Evolutionary conservation across 2,113 vertebrate genomes (phyloP).

Genomic region (Polyodon spathula): DNA sequence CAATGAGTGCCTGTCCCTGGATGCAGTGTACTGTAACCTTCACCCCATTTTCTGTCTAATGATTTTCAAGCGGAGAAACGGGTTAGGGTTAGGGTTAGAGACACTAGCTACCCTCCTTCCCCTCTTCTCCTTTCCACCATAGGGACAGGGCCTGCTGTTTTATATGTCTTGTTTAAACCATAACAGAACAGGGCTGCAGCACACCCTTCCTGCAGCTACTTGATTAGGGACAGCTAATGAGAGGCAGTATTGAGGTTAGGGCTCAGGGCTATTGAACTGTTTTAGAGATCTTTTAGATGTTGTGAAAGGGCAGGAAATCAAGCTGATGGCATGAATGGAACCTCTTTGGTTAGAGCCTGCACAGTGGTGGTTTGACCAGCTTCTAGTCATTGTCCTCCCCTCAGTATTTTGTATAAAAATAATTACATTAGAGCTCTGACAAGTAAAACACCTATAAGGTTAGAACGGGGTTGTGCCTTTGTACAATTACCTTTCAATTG

Average conservation of each 20-base stretch:
- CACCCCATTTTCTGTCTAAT: too few relatives aligned
- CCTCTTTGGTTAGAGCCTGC: neutral
- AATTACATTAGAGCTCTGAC: too few relatives aligned
- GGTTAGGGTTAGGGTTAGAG: too few relatives aligned
- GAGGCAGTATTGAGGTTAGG: neutral
- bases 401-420: too few relatives aligned
- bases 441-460: too few relatives aligned
- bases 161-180: neutral
- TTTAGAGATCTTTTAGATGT: neutral
- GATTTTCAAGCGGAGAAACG: too few relatives aligned
- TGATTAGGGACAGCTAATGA: slow-evolving; percentile 3
- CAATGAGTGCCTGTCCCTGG: too few relatives aligned
- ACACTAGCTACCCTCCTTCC: too few relatives aligned
- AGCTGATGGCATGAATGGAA: neutral
- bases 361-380: neutral
- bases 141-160: neutral
- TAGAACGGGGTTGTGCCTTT: too few relatives aligned
- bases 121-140: too few relatives aligned
- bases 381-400: neutral
- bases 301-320: neutral
- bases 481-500: too few relatives aligned
- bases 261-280: neutral
- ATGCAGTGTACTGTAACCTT: too few relatives aligned
- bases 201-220: neutral
- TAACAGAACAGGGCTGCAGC: neutral